Conservation (phyloP, 2,797 vertebrate genomes). For the Perodicticus potto region DNA sequence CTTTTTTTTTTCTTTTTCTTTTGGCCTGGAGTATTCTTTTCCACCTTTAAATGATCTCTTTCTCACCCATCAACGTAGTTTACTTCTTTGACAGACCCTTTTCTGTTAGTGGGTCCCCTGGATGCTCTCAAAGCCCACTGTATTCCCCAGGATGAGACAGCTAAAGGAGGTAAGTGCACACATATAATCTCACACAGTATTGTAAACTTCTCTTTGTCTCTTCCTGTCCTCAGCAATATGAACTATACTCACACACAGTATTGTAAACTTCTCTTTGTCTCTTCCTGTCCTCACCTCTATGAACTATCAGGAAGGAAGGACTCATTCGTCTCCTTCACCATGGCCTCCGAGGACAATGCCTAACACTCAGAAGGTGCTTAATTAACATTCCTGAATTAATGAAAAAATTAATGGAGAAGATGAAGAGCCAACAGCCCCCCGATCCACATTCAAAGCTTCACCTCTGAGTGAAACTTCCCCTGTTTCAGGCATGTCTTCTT, state of each 20-base stretch:
- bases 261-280: not conserved
- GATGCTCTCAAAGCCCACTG: not conserved
- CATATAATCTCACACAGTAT: not conserved
- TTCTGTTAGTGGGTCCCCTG: not conserved
- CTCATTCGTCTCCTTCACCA: not conserved
- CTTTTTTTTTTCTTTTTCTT: not conserved
- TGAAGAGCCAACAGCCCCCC: not conserved
- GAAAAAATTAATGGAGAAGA: not conserved
- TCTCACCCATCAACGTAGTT: not conserved
- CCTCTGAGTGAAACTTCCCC: not conserved
- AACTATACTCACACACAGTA: no score
- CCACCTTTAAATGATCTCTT: not conserved
- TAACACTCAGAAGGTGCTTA: not conserved
- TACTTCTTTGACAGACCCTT: not conserved
- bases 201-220: not conserved
- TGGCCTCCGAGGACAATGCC: not conserved
- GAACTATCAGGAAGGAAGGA: not conserved
- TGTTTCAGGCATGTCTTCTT: not conserved
- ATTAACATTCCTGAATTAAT: not conserved
- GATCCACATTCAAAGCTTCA: not conserved
- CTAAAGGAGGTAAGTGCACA: not conserved
- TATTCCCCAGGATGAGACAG: not conserved
- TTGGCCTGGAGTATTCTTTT: not conserved
- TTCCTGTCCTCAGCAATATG: no score
- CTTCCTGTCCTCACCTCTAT: not conserved